These are phyloP conservation scores for Ectropis grisescens DNA, from an alignment of 1,140 invertebrate species.

Conservation along the genomic window DNA sequence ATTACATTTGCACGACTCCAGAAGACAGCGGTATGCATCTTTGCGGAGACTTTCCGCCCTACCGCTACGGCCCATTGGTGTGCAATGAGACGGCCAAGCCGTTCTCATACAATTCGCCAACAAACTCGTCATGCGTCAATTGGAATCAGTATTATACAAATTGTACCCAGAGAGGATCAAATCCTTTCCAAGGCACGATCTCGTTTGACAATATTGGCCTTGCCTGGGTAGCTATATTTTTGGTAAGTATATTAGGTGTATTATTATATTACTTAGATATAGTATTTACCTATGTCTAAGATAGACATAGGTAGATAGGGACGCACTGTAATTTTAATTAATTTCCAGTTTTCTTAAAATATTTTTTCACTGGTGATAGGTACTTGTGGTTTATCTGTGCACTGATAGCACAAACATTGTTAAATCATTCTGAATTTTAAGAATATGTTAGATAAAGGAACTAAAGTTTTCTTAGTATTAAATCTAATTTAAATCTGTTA, in stretches of 20 bases:
- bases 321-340: too few species aligned
- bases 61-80: conserved; percentile 75
- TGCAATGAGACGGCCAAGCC: conserved; percentile 75
- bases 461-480: too few species aligned
- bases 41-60: conserved; percentile 90
- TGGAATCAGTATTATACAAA: conserved; percentile 99
- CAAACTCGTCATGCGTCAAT: conserved; percentile 89
- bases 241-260: conserved; percentile 87
- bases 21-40: conserved; percentile 96
- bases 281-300: too few species aligned
- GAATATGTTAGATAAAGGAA: too few species aligned
- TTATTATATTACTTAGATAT: too few species aligned
- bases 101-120: conserved; percentile 66
- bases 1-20: conserved; percentile 96
- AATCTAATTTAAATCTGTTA: too few species aligned
- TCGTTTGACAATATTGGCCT: conserved; percentile 99
- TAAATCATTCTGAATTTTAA: too few species aligned
- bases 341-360: neutral
- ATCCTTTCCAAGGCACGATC: conserved; percentile 99
- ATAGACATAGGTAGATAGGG: too few species aligned
- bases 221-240: conserved; percentile 99
- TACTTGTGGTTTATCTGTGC: neutral
- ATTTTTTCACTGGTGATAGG: neutral
- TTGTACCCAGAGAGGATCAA: conserved; percentile 92
- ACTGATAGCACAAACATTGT: too few species aligned